These are phyloP conservation scores for Osedax frankpressi DNA, from an alignment of 2,888 invertebrate genomes.

Conservation along the genomic window DNA sequence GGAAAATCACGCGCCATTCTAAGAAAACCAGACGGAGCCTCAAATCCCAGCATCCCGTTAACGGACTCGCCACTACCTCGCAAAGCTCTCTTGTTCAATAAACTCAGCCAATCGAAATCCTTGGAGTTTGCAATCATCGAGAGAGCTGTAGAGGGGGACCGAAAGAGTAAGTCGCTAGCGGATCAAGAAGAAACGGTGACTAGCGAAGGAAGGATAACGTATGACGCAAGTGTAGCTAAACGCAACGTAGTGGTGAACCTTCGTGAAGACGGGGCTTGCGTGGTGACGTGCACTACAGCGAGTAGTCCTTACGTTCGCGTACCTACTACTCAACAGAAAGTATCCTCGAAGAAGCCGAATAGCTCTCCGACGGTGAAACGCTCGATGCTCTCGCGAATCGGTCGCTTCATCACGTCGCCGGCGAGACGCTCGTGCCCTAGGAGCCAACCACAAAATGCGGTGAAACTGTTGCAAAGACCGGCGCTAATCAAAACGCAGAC, in stretches of 20 bases:
- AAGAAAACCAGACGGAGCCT: conserved; percentile 79
- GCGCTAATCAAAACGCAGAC: neutral
- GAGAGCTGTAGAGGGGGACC: neutral
- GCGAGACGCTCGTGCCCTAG: no score
- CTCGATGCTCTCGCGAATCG: neutral
- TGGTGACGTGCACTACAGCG: neutral
- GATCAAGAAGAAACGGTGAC: neutral
- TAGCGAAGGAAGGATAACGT: neutral
- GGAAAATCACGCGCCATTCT: conserved; percentile 50
- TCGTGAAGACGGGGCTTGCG: neutral
- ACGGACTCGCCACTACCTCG: neutral
- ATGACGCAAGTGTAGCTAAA: neutral
- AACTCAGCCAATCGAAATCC: neutral
- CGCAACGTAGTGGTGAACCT: neutral
- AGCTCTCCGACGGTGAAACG: neutral
- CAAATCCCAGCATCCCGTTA: conserved; percentile 73
- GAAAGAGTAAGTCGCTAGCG: neutral
- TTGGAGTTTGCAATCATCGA: neutral
- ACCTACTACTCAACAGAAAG: neutral
- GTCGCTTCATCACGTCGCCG: neutral
- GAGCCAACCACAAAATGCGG: neutral
- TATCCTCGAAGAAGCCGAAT: neutral
- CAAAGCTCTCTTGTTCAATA: neutral
- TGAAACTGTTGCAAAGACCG: neutral
- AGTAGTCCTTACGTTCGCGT: neutral